Evolutionary conservation across 2,888 invertebrate species (phyloP).

Genomic region (Drosophila limbata): DNA sequence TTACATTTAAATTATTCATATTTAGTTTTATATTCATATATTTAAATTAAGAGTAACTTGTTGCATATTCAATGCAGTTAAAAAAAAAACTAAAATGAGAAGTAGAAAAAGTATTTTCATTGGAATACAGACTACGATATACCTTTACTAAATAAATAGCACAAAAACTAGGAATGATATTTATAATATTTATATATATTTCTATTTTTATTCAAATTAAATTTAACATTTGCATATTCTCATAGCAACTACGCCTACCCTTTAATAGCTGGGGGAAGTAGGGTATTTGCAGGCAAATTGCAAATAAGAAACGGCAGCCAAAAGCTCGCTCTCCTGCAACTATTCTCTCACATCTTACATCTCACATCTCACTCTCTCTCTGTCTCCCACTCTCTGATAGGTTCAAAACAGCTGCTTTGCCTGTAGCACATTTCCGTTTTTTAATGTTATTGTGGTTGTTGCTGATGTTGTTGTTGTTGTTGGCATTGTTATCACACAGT

Average conservation of each 20-base stretch:
- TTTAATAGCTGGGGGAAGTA: neutral
- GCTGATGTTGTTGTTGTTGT: conserved; percentile 31
- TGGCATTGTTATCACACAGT: conserved; percentile 27
- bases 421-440: conserved; percentile 55
- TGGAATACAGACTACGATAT: too few species aligned
- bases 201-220: neutral
- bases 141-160: too few species aligned
- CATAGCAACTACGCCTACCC: neutral
- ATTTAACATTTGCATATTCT: neutral
- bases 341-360: conserved; percentile 1
- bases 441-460: conserved; percentile 41
- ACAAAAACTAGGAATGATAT: too few species aligned
- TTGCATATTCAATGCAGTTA: neutral
- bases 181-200: neutral
- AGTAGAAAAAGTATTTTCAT: too few species aligned
- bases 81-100: too few species aligned
- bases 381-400: conserved; percentile 13
- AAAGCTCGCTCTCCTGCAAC: conserved; percentile 58
- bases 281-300: neutral
- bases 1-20: neutral
- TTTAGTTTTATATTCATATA: neutral
- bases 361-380: conserved; percentile 1
- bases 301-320: conserved; percentile 9
- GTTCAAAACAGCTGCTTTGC: conserved; percentile 60
- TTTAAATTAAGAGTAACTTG: neutral